phyloP scores from a whole-genome alignment of 53 echinoderm and acorn worm genomes.

The Luidia sarsii region DNA sequence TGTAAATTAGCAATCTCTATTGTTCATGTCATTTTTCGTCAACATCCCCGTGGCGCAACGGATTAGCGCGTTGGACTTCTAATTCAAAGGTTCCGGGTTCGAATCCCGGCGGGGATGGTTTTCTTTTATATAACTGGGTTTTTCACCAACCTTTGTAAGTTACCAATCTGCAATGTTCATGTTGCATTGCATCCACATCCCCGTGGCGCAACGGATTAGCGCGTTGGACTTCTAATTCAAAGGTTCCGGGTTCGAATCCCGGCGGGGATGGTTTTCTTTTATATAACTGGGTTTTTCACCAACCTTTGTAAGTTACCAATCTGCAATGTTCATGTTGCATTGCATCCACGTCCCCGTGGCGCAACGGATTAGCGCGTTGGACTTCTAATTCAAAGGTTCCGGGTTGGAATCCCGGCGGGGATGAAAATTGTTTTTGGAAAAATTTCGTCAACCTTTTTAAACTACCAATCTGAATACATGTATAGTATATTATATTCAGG shows the following conservation, averaged over 20 bases:
- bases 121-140: no score
- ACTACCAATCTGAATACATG: no score
- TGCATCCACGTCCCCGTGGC: slow-evolving; percentile 83
- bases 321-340: no score
- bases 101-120: slow-evolving; percentile 82
- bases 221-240: slow-evolving; percentile 97
- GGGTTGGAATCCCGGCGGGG: slow-evolving; percentile 89
- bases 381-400: slow-evolving; percentile 97
- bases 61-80: slow-evolving; percentile 96
- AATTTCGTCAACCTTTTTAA: neutral
- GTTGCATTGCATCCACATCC: no score
- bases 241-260: slow-evolving; percentile 94
- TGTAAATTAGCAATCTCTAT: no score
- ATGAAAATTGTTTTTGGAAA: slow-evolving; percentile 10
- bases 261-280: slow-evolving; percentile 76
- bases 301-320: neutral
- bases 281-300: no score
- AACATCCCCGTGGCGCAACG: slow-evolving; percentile 82
- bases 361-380: slow-evolving; percentile 96
- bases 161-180: no score
- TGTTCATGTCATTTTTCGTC: no score
- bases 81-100: slow-evolving; percentile 97
- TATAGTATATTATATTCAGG: no score
- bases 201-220: slow-evolving; percentile 94
- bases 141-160: neutral